Evolutionary conservation across 2,113 vertebrate species (phyloP), one percentile per base, ranked within the genome.

Genomic region (Rhynchomys soricoides): DNA sequence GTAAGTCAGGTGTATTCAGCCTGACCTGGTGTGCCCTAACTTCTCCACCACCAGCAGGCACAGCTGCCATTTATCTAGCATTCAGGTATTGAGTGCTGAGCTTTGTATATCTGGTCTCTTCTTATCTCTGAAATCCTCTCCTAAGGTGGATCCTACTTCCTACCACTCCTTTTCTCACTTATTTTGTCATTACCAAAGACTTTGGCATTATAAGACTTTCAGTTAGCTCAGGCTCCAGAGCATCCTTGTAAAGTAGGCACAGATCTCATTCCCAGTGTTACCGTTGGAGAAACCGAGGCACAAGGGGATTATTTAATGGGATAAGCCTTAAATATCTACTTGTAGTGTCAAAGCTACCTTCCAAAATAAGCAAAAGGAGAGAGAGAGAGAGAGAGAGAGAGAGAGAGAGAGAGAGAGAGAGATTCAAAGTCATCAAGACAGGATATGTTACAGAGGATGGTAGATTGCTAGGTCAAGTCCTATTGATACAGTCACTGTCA

Each of bases 81-180:
- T 7, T 0, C 8, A 6, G 40, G 37, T 8, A 7, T 40, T 2
- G 86, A 37, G 64, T 31, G 16, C 9, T 0, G 0, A 0, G 22
- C 22, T 43, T 70, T 55, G 16, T 2, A 7, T 0, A 1, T 19
- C 0, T 4, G 8, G 5, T 3, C 34, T 12, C 3, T 0, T 31
- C 77, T 52, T 19, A 5, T 37, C 13, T 15, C 59, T 68, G 50
- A 29, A 74, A 3, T 31, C 8, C 8, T 31, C 26, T 40, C 82
- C 75, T 17, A 1, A 7, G 1, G 52, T 16, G 15, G 48, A 9
- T 24, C 45, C 40, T 73, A 52, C 7, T 45, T 31, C 40, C 12
- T 37, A 15, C 59, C 7, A 57, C 15, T 17, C 37, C 17, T 71
- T 16, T 50, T 29, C 59, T 3, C 0, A 52, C 13, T 22, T 68